These are phyloP conservation scores for Melinaea marsaeus DNA, from an alignment of 2,888 invertebrate species.

Conservation along the genomic window DNA sequence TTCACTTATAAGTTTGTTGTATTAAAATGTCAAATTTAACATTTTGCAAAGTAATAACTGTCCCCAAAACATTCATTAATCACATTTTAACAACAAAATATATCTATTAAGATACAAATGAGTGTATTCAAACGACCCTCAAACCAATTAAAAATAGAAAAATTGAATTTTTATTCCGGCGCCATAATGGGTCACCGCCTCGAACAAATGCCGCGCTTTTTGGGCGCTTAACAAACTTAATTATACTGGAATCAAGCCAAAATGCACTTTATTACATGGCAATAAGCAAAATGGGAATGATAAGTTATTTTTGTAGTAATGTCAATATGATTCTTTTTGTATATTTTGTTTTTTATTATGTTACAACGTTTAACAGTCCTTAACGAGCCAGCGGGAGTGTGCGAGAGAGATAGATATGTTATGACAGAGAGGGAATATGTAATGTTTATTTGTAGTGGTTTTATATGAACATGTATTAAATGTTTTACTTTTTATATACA, in stretches of 20 bases:
- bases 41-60: not conserved
- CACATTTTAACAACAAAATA: slow-evolving; percentile 35
- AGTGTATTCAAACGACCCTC: slow-evolving; percentile 35
- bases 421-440: slow-evolving; percentile 10
- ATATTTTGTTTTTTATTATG: slow-evolving; percentile 70
- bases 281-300: slow-evolving; percentile 23
- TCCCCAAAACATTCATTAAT: slow-evolving; percentile 27
- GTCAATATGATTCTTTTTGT: slow-evolving; percentile 62
- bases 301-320: slow-evolving; percentile 35
- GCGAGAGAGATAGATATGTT: slow-evolving; percentile 37
- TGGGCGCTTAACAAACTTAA: slow-evolving; percentile 35
- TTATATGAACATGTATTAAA: not conserved
- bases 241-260: slow-evolving; percentile 19
- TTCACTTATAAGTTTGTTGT: too few species aligned
- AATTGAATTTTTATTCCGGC: slow-evolving; percentile 62
- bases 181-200: slow-evolving; percentile 74
- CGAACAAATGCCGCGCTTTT: slow-evolving; percentile 70
- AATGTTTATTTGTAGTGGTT: slow-evolving; percentile 15
- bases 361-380: slow-evolving; percentile 66
- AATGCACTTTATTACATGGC: slow-evolving; percentile 31
- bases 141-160: slow-evolving; percentile 70
- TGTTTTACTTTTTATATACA: too few species aligned
- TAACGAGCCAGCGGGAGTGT: slow-evolving; percentile 67
- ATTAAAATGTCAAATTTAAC: too few species aligned
- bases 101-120: slow-evolving; percentile 35